Evolutionary conservation across 1,140 invertebrate species (phyloP).

Genomic region (Venustaconcha ellipsiformis): DNA sequence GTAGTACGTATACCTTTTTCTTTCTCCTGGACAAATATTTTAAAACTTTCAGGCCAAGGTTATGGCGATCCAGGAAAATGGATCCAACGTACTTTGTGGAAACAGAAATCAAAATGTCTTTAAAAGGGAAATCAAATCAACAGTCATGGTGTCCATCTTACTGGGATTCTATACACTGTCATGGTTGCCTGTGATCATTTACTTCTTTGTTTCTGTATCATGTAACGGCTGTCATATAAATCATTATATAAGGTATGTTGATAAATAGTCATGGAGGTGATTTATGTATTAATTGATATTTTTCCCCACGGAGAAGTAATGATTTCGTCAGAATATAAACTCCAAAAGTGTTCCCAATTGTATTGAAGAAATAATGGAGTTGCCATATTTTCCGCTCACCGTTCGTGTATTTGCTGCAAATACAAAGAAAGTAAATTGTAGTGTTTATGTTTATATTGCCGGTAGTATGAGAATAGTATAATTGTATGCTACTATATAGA

Average conservation of each 20-base stretch:
- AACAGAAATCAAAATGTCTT: slow-evolving; percentile 12
- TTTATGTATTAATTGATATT: neutral
- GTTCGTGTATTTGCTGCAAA: too few species aligned
- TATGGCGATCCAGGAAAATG: slow-evolving; percentile 27
- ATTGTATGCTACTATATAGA: too few species aligned
- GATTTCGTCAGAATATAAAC: neutral
- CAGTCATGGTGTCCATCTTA: slow-evolving; percentile 35
- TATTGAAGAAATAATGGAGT: neutral
- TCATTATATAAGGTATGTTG: slow-evolving; percentile 15
- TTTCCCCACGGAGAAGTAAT: neutral
- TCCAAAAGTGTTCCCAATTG: neutral
- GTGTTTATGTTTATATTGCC: too few species aligned
- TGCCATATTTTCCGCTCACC: too few species aligned
- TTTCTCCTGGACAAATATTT: too few species aligned
- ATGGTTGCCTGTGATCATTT: slow-evolving; percentile 39
- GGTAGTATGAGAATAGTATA: too few species aligned
- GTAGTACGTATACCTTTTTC: too few species aligned
- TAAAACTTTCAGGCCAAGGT: slow-evolving; percentile 15
- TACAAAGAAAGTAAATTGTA: too few species aligned
- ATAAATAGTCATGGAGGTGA: too few species aligned
- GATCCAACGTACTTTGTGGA: neutral
- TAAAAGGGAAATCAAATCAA: slow-evolving; percentile 31
- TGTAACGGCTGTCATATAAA: slow-evolving; percentile 12
- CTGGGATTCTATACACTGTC: slow-evolving; percentile 31
- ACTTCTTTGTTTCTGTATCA: slow-evolving; percentile 30